These are phyloP conservation scores for Bombus confusus DNA, from an alignment of 1,140 invertebrate species.

Conservation along the genomic window DNA sequence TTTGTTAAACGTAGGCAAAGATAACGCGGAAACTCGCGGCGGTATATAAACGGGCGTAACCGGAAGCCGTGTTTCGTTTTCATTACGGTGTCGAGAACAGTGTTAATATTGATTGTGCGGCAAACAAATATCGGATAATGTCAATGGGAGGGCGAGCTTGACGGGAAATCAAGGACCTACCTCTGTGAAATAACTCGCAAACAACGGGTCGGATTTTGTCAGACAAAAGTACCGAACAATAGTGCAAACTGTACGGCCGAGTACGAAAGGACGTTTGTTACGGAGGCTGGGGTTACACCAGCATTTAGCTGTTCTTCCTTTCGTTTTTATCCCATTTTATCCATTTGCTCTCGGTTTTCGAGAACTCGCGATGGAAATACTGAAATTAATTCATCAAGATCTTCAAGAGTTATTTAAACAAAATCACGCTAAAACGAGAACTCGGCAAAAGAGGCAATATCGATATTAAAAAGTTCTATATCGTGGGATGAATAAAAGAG, in stretches of 20 bases:
- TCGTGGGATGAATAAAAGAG: not conserved
- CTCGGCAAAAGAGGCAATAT: not conserved
- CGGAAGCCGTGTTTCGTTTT: conserved; percentile 31
- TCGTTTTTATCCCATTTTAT: not conserved
- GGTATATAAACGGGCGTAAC: not conserved
- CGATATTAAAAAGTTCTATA: not conserved
- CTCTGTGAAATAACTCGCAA: not conserved
- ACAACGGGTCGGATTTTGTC: conserved; percentile 8
- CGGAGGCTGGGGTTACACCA: too few relatives aligned
- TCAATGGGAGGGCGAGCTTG: not conserved
- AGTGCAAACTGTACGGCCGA: not conserved
- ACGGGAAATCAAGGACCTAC: conserved; percentile 21
- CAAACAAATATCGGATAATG: conserved; percentile 50
- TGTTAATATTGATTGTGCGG: conserved; percentile 62
- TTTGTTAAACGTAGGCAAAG: not conserved
- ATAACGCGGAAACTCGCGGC: not conserved
- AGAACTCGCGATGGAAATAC: too few relatives aligned
- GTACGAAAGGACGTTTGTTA: not conserved
- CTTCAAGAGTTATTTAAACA: not conserved
- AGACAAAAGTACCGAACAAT: conserved; percentile 19
- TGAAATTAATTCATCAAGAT: too few relatives aligned
- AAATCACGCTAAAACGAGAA: rapidly evolving
- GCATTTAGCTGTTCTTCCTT: not conserved
- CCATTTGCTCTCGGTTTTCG: not conserved
- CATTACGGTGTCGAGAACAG: conserved; percentile 38